phyloP scores from a whole-genome alignment of 2,888 invertebrate genomes.

The Hirtodrosophila cameraria region DNA sequence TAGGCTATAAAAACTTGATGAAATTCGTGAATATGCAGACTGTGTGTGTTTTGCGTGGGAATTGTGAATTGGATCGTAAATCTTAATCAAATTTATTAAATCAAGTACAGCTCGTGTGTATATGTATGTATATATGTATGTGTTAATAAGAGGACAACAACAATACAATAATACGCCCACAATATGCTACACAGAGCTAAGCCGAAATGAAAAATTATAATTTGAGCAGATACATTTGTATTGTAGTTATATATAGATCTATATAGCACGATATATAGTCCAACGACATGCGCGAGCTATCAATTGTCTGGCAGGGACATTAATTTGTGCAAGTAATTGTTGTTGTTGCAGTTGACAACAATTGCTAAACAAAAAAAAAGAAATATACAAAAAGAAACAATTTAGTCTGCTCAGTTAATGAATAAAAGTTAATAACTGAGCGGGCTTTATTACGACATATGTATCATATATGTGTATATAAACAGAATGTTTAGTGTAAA shows the following conservation, averaged over 20 bases:
- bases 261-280: conserved; percentile 20
- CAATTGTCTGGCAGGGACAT: conserved; percentile 69
- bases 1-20: conserved; percentile 33
- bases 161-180: conserved; percentile 76
- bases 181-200: conserved; percentile 48
- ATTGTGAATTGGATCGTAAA: conserved; percentile 72
- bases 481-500: conserved; percentile 51
- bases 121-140: conserved; percentile 36
- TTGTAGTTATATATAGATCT: conserved; percentile 17
- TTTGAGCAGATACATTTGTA: not conserved
- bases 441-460: conserved; percentile 11
- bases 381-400: conserved; percentile 17
- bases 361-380: conserved; percentile 4
- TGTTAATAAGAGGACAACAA: conserved; percentile 60
- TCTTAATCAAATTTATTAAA: conserved; percentile 82
- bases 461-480: conserved; percentile 1
- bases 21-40: conserved; percentile 23
- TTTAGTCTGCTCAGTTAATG: conserved; percentile 41
- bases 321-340: conserved; percentile 77
- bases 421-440: conserved; percentile 64
- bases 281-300: conserved; percentile 48
- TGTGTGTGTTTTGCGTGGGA: too few relatives aligned
- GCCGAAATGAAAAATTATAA: conserved; percentile 37
- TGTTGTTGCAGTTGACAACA: conserved; percentile 22
- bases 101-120: conserved; percentile 62